Conservation (phyloP, 2,113 vertebrate genomes). For the Cynopterus brachyotis region DNA sequence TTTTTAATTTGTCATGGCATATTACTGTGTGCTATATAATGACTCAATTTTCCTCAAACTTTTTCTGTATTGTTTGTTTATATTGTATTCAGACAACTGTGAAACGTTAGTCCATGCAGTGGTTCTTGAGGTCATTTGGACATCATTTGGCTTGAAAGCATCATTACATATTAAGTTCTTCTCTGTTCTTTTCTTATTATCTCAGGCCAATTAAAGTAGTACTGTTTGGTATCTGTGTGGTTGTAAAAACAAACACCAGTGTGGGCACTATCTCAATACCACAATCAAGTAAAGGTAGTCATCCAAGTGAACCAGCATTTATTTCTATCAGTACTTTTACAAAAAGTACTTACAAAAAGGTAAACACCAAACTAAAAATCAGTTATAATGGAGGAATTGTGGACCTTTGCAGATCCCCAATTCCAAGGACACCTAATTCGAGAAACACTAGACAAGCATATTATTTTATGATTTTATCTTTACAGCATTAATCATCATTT, state of each 20-base stretch:
- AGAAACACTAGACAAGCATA: neutral
- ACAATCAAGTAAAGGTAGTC: neutral
- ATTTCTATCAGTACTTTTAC: neutral
- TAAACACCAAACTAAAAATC: neutral
- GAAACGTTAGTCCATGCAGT: neutral
- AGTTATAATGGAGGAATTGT: neutral
- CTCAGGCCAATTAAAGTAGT: neutral
- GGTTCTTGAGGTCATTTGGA: neutral
- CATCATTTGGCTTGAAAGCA: neutral
- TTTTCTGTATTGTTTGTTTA: neutral
- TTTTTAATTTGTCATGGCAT: neutral
- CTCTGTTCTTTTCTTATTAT: constrained; percentile 13
- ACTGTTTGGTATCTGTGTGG: neutral
- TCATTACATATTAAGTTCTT: neutral
- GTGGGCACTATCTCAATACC: neutral
- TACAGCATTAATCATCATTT: neutral
- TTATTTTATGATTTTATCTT: neutral
- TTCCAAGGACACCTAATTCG: neutral
- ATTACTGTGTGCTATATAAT: neutral
- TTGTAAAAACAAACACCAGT: neutral
- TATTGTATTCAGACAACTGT: neutral
- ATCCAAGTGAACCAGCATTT: neutral
- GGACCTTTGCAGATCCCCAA: neutral
- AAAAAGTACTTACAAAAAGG: too few relatives aligned
- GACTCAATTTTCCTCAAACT: neutral